Conservation (phyloP, 2,113 vertebrate genomes). For the Pseudolaguvia tuberculata region DNA sequence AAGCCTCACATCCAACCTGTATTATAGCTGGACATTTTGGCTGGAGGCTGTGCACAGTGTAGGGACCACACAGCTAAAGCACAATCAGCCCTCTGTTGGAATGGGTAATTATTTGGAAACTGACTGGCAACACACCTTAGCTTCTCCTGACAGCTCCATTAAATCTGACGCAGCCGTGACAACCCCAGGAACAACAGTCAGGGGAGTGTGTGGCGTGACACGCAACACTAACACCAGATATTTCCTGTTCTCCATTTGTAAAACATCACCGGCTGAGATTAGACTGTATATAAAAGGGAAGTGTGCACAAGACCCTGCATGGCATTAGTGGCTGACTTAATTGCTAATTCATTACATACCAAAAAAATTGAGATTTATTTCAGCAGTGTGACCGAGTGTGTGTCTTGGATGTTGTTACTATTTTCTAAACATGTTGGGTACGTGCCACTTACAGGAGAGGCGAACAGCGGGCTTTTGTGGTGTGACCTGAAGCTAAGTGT, state of each 20-base stretch:
- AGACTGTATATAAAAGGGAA: slow-evolving; percentile 19
- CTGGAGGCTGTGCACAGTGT: neutral
- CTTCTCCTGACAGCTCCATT: slow-evolving; percentile 61
- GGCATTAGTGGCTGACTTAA: slow-evolving; percentile 40
- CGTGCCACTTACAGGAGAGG: slow-evolving; percentile 61
- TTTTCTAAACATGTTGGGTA: slow-evolving; percentile 64
- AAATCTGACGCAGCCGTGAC: slow-evolving; percentile 53
- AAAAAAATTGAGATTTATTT: slow-evolving; percentile 67
- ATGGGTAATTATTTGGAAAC: slow-evolving; percentile 62
- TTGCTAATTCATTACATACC: slow-evolving; percentile 56
- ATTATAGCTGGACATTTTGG: slow-evolving; percentile 24
- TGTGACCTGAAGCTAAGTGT: slow-evolving; percentile 57
- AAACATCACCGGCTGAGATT: slow-evolving; percentile 14
- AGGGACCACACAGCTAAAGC: slow-evolving; percentile 36
- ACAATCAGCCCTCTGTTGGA: slow-evolving; percentile 61
- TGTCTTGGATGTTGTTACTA: slow-evolving; percentile 60
- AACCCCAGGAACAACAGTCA: slow-evolving; percentile 40
- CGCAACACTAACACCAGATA: slow-evolving; percentile 10
- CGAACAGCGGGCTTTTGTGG: slow-evolving; percentile 63
- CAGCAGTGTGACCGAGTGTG: slow-evolving; percentile 59
- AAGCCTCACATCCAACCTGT: slow-evolving; percentile 21
- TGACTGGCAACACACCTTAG: slow-evolving; percentile 57
- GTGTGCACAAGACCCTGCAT: slow-evolving; percentile 16
- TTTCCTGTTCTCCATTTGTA: slow-evolving; percentile 20
- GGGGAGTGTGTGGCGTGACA: slow-evolving; percentile 23